phyloP scores from a whole-genome alignment of 2,888 invertebrate species.

The Julus scanicus region DNA sequence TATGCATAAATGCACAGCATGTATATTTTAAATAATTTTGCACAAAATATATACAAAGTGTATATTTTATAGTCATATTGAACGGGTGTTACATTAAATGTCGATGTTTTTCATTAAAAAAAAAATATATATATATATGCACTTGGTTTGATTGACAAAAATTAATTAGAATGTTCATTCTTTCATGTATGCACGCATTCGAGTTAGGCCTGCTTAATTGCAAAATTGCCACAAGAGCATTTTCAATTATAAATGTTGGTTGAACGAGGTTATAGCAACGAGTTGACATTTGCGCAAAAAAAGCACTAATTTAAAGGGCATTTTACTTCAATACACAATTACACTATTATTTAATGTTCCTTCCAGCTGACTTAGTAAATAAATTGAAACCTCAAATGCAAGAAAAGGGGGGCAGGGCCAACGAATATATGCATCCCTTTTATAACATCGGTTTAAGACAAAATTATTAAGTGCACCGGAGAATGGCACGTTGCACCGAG shows the following conservation, averaged over 20 bases:
- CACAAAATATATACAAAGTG: too few relatives aligned
- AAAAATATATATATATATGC: too few relatives aligned
- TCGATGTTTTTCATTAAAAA: too few relatives aligned
- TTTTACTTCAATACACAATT: constrained; percentile 25
- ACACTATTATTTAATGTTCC: constrained; percentile 42
- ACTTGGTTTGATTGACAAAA: neutral
- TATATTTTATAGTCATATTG: too few relatives aligned
- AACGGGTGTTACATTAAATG: too few relatives aligned
- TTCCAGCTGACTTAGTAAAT: constrained; percentile 36
- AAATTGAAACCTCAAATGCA: constrained; percentile 39
- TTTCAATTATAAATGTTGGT: constrained; percentile 10
- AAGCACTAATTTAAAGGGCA: constrained; percentile 21
- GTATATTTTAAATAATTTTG: too few relatives aligned
- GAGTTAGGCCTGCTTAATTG: neutral
- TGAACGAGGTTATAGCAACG: neutral
- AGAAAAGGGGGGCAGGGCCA: neutral
- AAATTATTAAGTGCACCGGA: constrained; percentile 32
- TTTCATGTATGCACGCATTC: neutral
- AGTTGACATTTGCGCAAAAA: constrained; percentile 35
- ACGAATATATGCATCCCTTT: neutral
- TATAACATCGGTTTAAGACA: constrained; percentile 39
- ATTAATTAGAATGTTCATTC: neutral
- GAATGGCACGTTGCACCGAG: constrained; percentile 36
- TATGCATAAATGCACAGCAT: too few relatives aligned
- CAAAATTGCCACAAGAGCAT: constrained; percentile 5